A percentile compares a stretch with the other conserved stretches of the same genome.
phyloP scores from a whole-genome alignment of 1,140 invertebrate species.

The Drosophila tropicalis region DNA sequence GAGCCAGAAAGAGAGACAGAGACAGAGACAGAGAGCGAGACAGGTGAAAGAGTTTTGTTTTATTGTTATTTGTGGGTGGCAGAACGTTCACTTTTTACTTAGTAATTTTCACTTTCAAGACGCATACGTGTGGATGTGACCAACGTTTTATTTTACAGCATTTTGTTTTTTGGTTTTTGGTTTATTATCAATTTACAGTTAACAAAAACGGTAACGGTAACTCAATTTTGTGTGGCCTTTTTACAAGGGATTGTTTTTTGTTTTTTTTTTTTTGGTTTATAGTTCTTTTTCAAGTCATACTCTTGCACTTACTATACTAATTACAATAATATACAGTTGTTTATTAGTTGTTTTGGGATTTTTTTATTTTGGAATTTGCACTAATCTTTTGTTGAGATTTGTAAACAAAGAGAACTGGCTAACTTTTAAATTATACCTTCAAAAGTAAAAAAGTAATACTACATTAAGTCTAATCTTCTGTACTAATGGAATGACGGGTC shows the following conservation, averaged over 20 bases:
- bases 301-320: neutral
- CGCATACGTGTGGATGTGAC: slow-evolving; percentile 22
- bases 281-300: neutral
- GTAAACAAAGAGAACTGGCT: too few species aligned
- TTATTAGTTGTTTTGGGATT: too few species aligned
- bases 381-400: too few species aligned
- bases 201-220: slow-evolving; percentile 42
- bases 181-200: slow-evolving; percentile 39
- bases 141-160: slow-evolving; percentile 48
- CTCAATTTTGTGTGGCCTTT: slow-evolving; percentile 48
- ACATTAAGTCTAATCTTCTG: too few species aligned
- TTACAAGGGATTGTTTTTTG: slow-evolving; percentile 44
- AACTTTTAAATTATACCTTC: too few species aligned
- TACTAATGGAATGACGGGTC: too few species aligned
- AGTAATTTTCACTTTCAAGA: slow-evolving; percentile 24
- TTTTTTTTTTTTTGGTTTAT: slow-evolving; percentile 1
- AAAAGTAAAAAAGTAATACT: too few species aligned
- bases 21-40: slow-evolving; percentile 11
- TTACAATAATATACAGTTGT: too few species aligned
- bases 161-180: slow-evolving; percentile 30
- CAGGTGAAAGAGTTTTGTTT: slow-evolving; percentile 2
- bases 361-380: too few species aligned
- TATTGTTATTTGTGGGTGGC: slow-evolving; percentile 9
- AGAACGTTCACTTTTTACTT: slow-evolving; percentile 34
- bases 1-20: neutral